Evolutionary conservation across 1,140 invertebrate genomes (phyloP), one percentile per base, ranked within the genome.

Genomic region (Drosophila kurseongensis): DNA sequence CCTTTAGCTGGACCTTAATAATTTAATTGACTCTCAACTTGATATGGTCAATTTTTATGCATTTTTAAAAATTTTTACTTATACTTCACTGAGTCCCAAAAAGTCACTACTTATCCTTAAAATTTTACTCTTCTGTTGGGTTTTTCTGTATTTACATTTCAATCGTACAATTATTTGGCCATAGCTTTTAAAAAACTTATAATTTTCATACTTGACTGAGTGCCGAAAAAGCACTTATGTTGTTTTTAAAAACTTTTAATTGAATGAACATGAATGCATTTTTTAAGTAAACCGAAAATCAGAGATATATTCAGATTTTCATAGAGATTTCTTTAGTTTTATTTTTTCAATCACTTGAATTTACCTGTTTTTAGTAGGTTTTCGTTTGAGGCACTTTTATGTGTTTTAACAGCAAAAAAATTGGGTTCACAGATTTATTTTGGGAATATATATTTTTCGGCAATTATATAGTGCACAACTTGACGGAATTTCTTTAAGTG

Each of bases 291-390:
- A 8, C 29, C 29, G 8, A 32, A 32, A 32, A 32, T 32, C 29
- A 32, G 7, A 32, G 7, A 32, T 32, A 8, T 32, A 1, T 32
- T 8, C 1, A 2, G 9, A 23, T 18, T 45, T 18, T 2, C 5
- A 40, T 5, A 38, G 36, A 44, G 42, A 16, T 44, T 14, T 16
- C 14, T 44, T n/a, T 27, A 13, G 12, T 59, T 48, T 36, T 23
- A 1, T n/a, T 16, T 12, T 4, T 44, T 32, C 14, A 27, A 10
- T 66, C 63, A 68, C 65, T 68, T 52, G 16, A 18, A 65, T 65
- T 65, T 68, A 68, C 65, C 65, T 68, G n/a, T 68, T n/a, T 66
- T 42, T 7, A 36, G 2, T 66, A 44, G 65, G 63, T 66, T 67
- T 65, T 62, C 5, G 2, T 29, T 63, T 18, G 12, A 1, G 16